Conservation (phyloP, 2,888 invertebrate species). For the Zygogramma bicolorata region DNA sequence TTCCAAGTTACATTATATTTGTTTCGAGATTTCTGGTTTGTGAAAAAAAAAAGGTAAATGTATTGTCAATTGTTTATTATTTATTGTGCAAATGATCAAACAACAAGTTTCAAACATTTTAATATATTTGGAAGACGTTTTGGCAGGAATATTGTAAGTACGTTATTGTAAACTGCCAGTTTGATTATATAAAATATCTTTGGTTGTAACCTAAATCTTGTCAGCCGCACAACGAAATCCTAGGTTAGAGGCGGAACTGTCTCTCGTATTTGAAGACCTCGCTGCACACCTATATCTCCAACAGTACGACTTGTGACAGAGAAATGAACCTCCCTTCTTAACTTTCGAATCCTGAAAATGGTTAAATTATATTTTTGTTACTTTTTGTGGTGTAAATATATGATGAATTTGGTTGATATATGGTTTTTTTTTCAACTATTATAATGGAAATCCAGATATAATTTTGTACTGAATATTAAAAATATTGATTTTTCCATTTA, state of each 20-base stretch:
- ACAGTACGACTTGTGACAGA: slow-evolving; percentile 92
- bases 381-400: slow-evolving; percentile 43
- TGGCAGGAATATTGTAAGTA: slow-evolving; percentile 55
- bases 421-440: slow-evolving; percentile 9
- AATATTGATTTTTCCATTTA: too few species aligned
- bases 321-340: slow-evolving; percentile 96
- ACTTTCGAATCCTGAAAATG: slow-evolving; percentile 78
- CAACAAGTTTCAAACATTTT: slow-evolving; percentile 34
- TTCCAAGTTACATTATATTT: slow-evolving; percentile 25
- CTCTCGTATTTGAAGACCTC: slow-evolving; percentile 92
- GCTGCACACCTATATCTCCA: slow-evolving; percentile 95
- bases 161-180: slow-evolving; percentile 39
- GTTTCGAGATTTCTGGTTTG: slow-evolving; percentile 11
- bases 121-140: slow-evolving; percentile 57
- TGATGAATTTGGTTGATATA: slow-evolving; percentile 24
- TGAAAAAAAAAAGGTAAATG: slow-evolving; percentile 13
- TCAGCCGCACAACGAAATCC: slow-evolving; percentile 89
- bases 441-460: too few species aligned
- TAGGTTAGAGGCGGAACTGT: slow-evolving; percentile 92
- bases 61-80: slow-evolving; percentile 36
- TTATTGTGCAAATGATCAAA: slow-evolving; percentile 26
- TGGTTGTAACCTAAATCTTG: not conserved
- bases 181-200: slow-evolving; percentile 23
- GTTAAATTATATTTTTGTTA: slow-evolving; percentile 47
- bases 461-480: too few species aligned